Base-by-base conservation (phyloP, 2,888 invertebrate species). In the Brachyptera risi region DNA sequence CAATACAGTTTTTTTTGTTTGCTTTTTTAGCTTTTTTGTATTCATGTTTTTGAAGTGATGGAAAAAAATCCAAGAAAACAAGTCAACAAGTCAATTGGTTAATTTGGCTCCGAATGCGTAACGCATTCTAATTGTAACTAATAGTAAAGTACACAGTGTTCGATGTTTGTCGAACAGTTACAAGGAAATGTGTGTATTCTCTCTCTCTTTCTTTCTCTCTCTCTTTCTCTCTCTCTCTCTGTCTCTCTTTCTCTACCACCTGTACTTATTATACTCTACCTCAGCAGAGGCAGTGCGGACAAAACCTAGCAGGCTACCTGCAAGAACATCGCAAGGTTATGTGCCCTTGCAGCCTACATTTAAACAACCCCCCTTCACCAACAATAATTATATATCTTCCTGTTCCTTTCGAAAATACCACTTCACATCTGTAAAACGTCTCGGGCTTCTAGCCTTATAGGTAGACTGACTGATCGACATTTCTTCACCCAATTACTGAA, bases 151-250 rank as follows among this genome's bases (percentile, higher is more conserved):
- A 15, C 26, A 26, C 21, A 49, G 27, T n/a, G 50, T 3, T 26
- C 3, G n/a, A 51, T 17, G 50, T 51, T 51, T 51, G 26, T 17
- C n/a, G 27, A 51, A 51, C 50, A 26, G 50, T 31, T 51, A 19
- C 15, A 24, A 27, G 27, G 9, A 17, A n/a, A 42, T 42, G n/a
- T n/a, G n/a, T n/a, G n/a, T n/a, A n/a, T n/a, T n/a, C n/a, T n/a
- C n/a, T n/a, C n/a, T n/a, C n/a, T n/a, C n/a, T 21, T 15, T 42
- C 17, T 27, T 51, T 26, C 50, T 51, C 50, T 24, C 49, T 49
- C n/a, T n/a, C n/a, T 21, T 15, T 42, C 17, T 27, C 31, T 26
- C 50, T n/a, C n/a, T n/a, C n/a, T n/a, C n/a, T n/a, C n/a, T n/a
- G n/a, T 21, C 9, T 42, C 17, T 27, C 31, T 26, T 31, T 51